Percentiles rank a stretch among this genome's conserved stretches.
These are phyloP conservation scores for Rhipidura dahli DNA, from an alignment of 2,113 vertebrate species.

Conservation along the genomic window DNA sequence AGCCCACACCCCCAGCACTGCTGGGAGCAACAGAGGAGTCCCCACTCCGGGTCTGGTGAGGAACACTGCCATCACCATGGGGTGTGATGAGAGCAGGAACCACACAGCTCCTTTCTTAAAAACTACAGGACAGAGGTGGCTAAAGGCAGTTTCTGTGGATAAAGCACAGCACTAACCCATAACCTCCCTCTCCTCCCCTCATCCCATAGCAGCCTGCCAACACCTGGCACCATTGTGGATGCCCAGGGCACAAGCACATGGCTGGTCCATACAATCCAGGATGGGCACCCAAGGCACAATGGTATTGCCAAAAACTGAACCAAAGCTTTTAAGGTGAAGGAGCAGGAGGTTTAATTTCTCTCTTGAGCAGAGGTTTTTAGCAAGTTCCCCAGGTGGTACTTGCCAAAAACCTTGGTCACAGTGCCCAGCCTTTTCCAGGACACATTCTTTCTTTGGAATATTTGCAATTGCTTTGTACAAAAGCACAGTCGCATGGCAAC, in stretches of 20 bases:
- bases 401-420: not conserved
- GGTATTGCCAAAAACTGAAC: not conserved
- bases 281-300: fast-evolving
- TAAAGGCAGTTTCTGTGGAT: not conserved
- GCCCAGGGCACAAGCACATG: fast-evolving
- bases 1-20: not conserved
- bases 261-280: fast-evolving
- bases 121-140: fast-evolving
- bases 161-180: not conserved
- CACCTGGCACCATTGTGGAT: not conserved
- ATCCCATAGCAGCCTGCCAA: not conserved
- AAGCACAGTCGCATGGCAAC: not conserved
- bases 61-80: fast-evolving
- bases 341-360: not conserved
- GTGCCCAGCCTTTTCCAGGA: not conserved
- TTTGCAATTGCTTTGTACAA: not conserved
- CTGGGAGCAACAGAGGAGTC: not conserved
- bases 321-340: not conserved
- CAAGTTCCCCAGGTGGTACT: not conserved
- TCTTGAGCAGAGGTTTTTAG: not conserved
- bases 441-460: not conserved
- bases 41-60: fast-evolving
- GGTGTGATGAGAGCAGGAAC: not conserved
- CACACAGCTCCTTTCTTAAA: not conserved
- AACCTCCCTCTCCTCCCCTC: not conserved